These are phyloP conservation scores for Glossosoma conforme DNA, from an alignment of 1,140 invertebrate genomes.

Conservation along the genomic window DNA sequence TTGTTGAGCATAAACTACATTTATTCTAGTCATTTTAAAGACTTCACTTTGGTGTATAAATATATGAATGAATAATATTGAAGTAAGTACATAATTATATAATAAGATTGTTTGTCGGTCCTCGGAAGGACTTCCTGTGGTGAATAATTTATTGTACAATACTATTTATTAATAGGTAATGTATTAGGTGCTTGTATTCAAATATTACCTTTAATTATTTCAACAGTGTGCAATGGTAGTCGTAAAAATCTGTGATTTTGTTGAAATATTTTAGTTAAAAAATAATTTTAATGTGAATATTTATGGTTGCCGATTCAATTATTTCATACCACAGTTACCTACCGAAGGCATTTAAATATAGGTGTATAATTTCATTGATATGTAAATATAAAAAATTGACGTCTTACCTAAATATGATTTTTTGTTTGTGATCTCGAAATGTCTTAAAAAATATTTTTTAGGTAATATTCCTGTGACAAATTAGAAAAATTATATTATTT, in stretches of 20 bases:
- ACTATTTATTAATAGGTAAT: too few species aligned
- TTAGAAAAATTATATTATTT: too few species aligned
- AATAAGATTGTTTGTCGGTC: constrained; percentile 17
- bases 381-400: constrained; percentile 12
- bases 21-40: constrained; percentile 28
- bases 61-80: constrained; percentile 26
- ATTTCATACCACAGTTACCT: constrained; percentile 2
- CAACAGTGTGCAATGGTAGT: constrained; percentile 29
- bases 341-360: constrained; percentile 12
- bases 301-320: constrained; percentile 3
- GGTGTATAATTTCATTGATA: constrained; percentile 19
- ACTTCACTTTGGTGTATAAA: constrained; percentile 27
- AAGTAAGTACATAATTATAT: constrained; percentile 13
- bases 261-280: constrained; percentile 27
- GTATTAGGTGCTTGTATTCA: constrained; percentile 31
- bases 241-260: constrained; percentile 31
- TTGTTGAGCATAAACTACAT: constrained; percentile 7
- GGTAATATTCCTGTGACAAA: background rate
- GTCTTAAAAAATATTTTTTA: too few species aligned
- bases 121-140: constrained; percentile 11
- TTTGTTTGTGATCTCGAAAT: too few species aligned
- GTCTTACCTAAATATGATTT: too few species aligned
- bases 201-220: constrained; percentile 24
- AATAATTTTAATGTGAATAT: constrained; percentile 25
- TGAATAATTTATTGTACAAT: constrained; percentile 30